Percentiles rank a stretch among this genome's conserved stretches.
phyloP scores from a whole-genome alignment of 1,140 invertebrate genomes.

The Colletes gigas region DNA sequence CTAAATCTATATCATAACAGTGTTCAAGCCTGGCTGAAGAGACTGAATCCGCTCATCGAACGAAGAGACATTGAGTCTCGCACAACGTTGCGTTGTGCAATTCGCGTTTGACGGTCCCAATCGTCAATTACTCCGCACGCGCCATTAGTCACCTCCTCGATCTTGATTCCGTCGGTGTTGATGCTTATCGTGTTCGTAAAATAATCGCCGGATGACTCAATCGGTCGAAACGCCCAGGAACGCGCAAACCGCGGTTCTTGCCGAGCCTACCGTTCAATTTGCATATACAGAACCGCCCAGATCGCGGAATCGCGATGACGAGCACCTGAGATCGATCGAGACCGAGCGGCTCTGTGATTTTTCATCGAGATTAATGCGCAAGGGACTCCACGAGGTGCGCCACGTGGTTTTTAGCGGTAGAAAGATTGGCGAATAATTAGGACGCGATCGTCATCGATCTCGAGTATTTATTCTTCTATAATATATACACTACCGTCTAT shows the following conservation, averaged over 20 bases:
- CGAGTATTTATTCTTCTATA: not conserved
- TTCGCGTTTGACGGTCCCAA: no score
- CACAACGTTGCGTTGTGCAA: no score
- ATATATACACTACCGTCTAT: no score
- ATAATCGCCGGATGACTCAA: conserved; percentile 10
- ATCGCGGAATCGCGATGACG: conserved; percentile 40
- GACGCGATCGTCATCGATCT: not conserved
- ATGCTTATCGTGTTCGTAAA: not conserved
- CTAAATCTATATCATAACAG: no score
- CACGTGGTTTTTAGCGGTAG: not conserved
- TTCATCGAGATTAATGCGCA: conserved; percentile 5
- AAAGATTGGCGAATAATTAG: not conserved
- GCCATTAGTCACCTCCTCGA: not conserved
- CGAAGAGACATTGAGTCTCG: no score
- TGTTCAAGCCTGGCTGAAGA: no score
- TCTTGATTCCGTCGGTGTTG: not conserved
- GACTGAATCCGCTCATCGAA: no score
- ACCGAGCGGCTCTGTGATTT: not conserved
- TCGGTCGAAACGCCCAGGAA: not conserved
- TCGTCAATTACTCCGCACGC: no score
- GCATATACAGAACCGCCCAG: conserved; percentile 49
- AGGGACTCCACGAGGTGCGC: conserved; percentile 52
- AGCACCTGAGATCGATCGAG: conserved; percentile 20
- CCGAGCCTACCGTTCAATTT: conserved; percentile 43
- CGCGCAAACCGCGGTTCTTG: conserved; percentile 2